Base-by-base conservation (phyloP, 1,140 invertebrate genomes). In the Neodiprion virginianus region DNA sequence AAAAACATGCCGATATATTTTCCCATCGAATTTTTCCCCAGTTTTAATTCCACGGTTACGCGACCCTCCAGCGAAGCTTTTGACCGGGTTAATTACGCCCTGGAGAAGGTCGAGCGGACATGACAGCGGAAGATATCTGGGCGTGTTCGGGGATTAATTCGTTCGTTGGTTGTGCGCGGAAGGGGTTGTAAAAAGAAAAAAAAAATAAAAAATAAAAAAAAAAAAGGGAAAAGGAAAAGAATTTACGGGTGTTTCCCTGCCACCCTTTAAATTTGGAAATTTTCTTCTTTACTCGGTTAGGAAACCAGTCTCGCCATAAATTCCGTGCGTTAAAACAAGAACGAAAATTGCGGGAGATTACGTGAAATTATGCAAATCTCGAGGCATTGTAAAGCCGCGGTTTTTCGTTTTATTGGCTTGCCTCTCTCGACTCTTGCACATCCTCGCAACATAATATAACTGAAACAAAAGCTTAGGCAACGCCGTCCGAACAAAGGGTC, bases 301-400 rank as follows among this genome's bases (percentile, higher is more conserved):
- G 68, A 69, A 69, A 69, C 68, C 68, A 47, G 28, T 40, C 5
- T 69, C 68, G 10, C 68, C 68, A 69, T 69, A 69, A 69, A 69
- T 69, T 69, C 12, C 21, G 11, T 14, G 12, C 14, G 48, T 48
- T 61, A 40, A 17, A 49, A 49, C 70, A 40, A 71, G 47, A 81
- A 75, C 77, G 80, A 88, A 88, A 88, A 87, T 88, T 84, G 83
- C 82, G 81, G 28, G 87, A 88, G 87, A 88, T 88, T 88, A 88
- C 85, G 84, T 80, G 87, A 87, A 88, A 88, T 88, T 88, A 88
- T 88, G 87, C 83, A 89, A 89, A 89, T 87, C 28, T 70, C 74
- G 49, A 68, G 80, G 84, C 83, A 88, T 87, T 88, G 87, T 88
- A 85, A 88, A 87, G 81, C 70, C 23, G 66, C 10, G 77, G 82